Percentiles rank a stretch among this genome's conserved stretches.
These are phyloP conservation scores for Leptatherina wallacei DNA, from an alignment of 2,797 vertebrate genomes.

Conservation along the genomic window DNA sequence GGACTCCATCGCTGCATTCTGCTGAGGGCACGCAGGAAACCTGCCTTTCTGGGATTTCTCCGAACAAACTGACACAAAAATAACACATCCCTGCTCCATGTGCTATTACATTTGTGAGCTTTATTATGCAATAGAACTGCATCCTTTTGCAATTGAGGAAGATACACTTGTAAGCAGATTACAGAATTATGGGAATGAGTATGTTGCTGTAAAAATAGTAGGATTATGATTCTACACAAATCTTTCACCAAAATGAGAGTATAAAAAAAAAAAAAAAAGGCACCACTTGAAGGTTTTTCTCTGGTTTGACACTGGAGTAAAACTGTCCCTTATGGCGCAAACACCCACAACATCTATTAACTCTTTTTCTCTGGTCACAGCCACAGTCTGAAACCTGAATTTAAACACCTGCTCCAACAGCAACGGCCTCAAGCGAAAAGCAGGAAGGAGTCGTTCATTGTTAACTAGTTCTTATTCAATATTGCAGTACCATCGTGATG, in stretches of 20 bases:
- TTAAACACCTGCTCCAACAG: constrained; percentile 23
- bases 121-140: constrained; percentile 36
- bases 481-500: constrained; percentile 39
- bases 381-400: constrained; percentile 16
- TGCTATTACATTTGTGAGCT: constrained; percentile 26
- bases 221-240: constrained; percentile 52
- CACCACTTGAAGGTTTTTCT: background rate
- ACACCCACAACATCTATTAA: constrained; percentile 21
- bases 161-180: constrained; percentile 60
- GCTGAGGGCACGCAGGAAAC: constrained; percentile 23
- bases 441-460: constrained; percentile 33
- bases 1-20: constrained; percentile 1
- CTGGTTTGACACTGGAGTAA: background rate
- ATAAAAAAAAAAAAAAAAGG: constrained; percentile 4
- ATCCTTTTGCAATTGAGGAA: constrained; percentile 31
- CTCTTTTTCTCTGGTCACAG: constrained; percentile 11
- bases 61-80: constrained; percentile 9
- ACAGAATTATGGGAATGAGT: constrained; percentile 39
- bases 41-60: constrained; percentile 5
- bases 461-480: constrained; percentile 54
- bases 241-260: constrained; percentile 23
- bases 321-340: constrained; percentile 16
- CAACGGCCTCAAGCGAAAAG: constrained; percentile 18
- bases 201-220: constrained; percentile 48
- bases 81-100: constrained; percentile 3